A percentile compares a stretch with the other conserved stretches of the same genome.
phyloP scores from a whole-genome alignment of 2,888 invertebrate genomes.

The Andrena dorsata region DNA sequence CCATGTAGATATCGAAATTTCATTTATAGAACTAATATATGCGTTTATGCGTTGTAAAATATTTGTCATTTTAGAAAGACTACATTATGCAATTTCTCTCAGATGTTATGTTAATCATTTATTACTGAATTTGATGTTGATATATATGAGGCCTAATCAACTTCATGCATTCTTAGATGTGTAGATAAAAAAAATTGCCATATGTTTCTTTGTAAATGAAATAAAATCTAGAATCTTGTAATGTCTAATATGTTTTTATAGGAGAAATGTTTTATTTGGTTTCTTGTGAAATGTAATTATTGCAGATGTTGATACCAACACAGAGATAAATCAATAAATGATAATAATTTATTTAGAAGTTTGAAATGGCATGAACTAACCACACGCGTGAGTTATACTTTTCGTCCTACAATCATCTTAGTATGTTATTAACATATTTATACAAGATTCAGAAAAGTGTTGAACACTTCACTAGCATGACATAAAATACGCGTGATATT shows the following conservation, averaged over 20 bases:
- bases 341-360: neutral
- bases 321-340: neutral
- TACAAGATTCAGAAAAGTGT: neutral
- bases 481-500: neutral
- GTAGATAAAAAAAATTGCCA: neutral
- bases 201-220: conserved; percentile 4
- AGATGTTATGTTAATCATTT: conserved; percentile 41
- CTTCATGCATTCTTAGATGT: conserved; percentile 27
- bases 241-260: neutral
- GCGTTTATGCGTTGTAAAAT: conserved; percentile 46
- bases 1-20: conserved; percentile 63
- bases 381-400: neutral
- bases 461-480: conserved; percentile 16
- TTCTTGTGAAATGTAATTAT: conserved; percentile 22
- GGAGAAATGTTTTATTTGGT: neutral
- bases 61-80: conserved; percentile 44
- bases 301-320: neutral
- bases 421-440: conserved; percentile 2
- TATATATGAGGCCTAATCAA: conserved; percentile 50
- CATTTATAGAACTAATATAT: conserved; percentile 45
- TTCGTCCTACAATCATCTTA: conserved; percentile 19
- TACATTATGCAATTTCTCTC: conserved; percentile 30
- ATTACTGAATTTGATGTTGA: conserved; percentile 17
- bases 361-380: neutral
- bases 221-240: neutral